A percentile compares a stretch with the other conserved stretches of the same genome.
Evolutionary conservation across 2,113 vertebrate species (phyloP).

Genomic region (Raja brachyura): DNA sequence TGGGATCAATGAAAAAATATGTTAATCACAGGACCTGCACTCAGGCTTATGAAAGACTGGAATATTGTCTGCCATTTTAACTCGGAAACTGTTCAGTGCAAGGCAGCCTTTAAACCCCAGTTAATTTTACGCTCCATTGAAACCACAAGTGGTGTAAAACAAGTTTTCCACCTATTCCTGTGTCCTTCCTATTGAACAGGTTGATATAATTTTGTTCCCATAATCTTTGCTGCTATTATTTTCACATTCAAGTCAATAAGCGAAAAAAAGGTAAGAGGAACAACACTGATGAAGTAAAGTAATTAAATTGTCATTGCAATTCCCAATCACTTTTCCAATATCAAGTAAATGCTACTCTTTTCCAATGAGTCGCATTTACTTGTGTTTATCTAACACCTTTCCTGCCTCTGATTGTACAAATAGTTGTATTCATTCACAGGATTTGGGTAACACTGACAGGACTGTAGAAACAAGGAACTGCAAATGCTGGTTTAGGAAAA

Average conservation of each 20-base stretch:
- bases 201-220: neutral
- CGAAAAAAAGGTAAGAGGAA: neutral
- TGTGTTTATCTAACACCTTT: no score
- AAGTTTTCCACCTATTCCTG: neutral
- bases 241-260: neutral
- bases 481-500: no score
- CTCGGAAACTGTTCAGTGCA: neutral
- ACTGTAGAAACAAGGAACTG: no score
- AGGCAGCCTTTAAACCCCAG: no score
- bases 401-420: no score
- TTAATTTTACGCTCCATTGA: neutral
- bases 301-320: neutral
- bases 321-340: neutral
- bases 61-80: no score
- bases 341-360: no score
- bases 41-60: neutral
- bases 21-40: slow-evolving; percentile 40
- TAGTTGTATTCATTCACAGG: no score
- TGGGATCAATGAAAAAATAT: slow-evolving; percentile 52
- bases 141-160: neutral
- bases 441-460: no score
- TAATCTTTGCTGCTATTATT: slow-evolving; percentile 5
- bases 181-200: neutral
- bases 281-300: neutral
- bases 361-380: no score